These are phyloP conservation scores for Stegodyphus mimosarum DNA, from an alignment of 1,140 invertebrate species.

Conservation along the genomic window DNA sequence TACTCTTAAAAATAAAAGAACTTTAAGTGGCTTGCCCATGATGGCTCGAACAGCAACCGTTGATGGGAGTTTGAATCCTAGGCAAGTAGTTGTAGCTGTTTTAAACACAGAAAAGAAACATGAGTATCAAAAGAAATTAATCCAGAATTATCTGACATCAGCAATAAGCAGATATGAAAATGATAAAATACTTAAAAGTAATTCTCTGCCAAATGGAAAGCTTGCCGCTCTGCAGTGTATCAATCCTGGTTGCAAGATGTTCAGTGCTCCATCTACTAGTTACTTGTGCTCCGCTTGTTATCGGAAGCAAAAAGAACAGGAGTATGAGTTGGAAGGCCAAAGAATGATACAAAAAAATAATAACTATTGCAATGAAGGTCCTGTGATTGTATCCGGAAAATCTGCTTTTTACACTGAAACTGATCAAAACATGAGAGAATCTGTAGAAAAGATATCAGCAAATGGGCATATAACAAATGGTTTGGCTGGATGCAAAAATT, in stretches of 20 bases:
- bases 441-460: conserved; percentile 30
- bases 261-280: conserved; percentile 70
- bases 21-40: conserved; percentile 26
- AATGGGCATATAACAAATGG: conserved; percentile 8
- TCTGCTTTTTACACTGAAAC: conserved; percentile 52
- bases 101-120: conserved; percentile 79
- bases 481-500: conserved; percentile 9
- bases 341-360: background rate
- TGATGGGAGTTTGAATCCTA: conserved; percentile 34
- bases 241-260: conserved; percentile 70
- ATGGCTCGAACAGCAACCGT: conserved; percentile 3
- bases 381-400: conserved; percentile 34
- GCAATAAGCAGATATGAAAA: conserved; percentile 77
- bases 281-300: conserved; percentile 72
- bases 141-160: conserved; percentile 84
- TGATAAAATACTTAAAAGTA: conserved; percentile 65
- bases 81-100: conserved; percentile 73
- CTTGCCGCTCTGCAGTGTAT: conserved; percentile 45
- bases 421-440: conserved; percentile 13
- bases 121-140: conserved; percentile 83
- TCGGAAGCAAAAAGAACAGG: conserved; percentile 66
- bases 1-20: conserved; percentile 44
- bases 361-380: background rate
- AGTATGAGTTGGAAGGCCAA: conserved; percentile 28
- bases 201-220: background rate